Evolutionary conservation across 2,888 invertebrate genomes (phyloP).

Genomic region (Julus scandinavius): DNA sequence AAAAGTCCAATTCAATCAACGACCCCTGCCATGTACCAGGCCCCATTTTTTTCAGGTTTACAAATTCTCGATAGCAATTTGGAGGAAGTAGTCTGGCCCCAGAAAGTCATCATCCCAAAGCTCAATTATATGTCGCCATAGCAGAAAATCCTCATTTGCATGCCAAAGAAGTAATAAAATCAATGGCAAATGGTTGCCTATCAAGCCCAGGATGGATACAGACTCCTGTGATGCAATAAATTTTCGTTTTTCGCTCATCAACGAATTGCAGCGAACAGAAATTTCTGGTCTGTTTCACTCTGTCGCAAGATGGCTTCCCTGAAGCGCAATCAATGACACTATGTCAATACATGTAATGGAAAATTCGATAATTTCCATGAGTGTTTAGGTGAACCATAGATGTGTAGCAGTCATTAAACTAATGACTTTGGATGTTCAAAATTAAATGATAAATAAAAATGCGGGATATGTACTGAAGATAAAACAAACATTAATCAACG

Average conservation of each 20-base stretch:
- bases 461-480: neutral
- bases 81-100: constrained; percentile 39
- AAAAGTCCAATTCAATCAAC: constrained; percentile 46
- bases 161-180: constrained; percentile 13
- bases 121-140: constrained; percentile 8
- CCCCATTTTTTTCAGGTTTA: constrained; percentile 33
- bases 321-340: constrained; percentile 6
- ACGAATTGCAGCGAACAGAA: neutral
- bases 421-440: neutral
- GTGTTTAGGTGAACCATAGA: neutral
- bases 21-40: constrained; percentile 22
- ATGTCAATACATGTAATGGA: constrained; percentile 7
- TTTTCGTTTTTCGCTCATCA: neutral
- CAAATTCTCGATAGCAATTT: constrained; percentile 40
- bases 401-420: neutral
- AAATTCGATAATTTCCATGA: constrained; percentile 39
- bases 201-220: neutral
- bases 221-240: constrained; percentile 13
- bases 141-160: neutral
- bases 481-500: neutral
- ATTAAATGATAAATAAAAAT: neutral
- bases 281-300: neutral
- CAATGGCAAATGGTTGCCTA: neutral
- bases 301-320: neutral
- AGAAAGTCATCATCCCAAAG: neutral